phyloP scores from a whole-genome alignment of 2,113 vertebrate genomes.

The Lagopus leucura region DNA sequence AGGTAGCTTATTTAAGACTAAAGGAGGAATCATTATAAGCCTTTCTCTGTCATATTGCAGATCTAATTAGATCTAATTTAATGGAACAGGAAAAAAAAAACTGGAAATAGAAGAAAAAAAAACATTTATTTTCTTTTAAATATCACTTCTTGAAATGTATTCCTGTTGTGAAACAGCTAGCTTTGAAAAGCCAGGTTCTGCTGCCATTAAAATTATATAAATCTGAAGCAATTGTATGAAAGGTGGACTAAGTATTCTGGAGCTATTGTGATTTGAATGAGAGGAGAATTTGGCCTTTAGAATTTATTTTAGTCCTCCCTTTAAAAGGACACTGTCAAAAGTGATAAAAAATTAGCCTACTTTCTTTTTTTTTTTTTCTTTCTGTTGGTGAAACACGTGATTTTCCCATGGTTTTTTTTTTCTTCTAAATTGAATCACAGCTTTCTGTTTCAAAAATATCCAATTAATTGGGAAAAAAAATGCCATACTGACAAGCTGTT shows the following conservation, averaged over 20 bases:
- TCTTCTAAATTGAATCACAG: neutral
- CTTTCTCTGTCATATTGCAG: neutral
- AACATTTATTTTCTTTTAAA: neutral
- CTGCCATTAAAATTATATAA: neutral
- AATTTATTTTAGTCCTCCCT: neutral
- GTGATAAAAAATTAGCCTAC: neutral
- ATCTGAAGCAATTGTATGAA: neutral
- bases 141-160: neutral
- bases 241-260: neutral
- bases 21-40: neutral
- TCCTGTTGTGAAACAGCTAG: neutral
- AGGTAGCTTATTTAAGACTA: neutral
- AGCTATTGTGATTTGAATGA: neutral
- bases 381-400: neutral
- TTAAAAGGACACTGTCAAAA: neutral
- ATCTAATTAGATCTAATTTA: conserved; percentile 30
- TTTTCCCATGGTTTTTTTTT: neutral
- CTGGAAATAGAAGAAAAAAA: neutral
- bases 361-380: neutral
- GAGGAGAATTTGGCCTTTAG: neutral
- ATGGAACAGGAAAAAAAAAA: neutral
- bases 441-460: neutral
- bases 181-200: neutral
- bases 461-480: neutral
- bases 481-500: neutral